These are phyloP conservation scores for Heteromormyrus szaboi DNA, from an alignment of 2,797 vertebrate species.

Conservation along the genomic window DNA sequence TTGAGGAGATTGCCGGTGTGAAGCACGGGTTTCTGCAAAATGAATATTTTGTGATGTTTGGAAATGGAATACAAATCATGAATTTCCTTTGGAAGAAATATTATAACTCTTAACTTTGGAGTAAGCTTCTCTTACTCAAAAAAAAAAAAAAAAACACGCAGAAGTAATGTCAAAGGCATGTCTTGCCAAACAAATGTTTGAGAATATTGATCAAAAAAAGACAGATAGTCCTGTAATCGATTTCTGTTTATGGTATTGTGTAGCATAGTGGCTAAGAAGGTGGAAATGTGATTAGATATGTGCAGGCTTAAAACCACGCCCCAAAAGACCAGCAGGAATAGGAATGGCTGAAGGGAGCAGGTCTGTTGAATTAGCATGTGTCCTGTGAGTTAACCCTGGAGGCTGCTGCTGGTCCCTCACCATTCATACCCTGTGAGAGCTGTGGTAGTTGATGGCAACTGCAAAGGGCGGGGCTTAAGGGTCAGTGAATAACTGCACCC, in stretches of 20 bases:
- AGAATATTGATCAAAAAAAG: not conserved
- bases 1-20: constrained; percentile 9
- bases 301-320: not conserved
- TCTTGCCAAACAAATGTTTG: not conserved
- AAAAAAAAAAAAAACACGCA: not conserved
- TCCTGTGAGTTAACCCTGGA: not conserved
- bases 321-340: not conserved
- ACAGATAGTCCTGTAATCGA: not conserved
- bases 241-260: not conserved
- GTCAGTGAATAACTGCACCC: not conserved
- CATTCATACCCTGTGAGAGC: not conserved
- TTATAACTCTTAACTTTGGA: constrained; percentile 1
- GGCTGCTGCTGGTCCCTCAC: not conserved
- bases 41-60: constrained; percentile 12
- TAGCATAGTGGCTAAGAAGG: not conserved
- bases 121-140: not conserved
- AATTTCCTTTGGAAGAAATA: constrained; percentile 5
- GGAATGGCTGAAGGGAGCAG: not conserved
- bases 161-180: not conserved
- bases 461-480: not conserved
- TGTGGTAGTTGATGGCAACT: not conserved
- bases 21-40: constrained; percentile 3
- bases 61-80: constrained; percentile 10
- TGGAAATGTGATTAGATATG: not conserved
- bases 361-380: not conserved